phyloP scores from a whole-genome alignment of 2,888 invertebrate species.

The Branchinecta sandiegonensis region DNA sequence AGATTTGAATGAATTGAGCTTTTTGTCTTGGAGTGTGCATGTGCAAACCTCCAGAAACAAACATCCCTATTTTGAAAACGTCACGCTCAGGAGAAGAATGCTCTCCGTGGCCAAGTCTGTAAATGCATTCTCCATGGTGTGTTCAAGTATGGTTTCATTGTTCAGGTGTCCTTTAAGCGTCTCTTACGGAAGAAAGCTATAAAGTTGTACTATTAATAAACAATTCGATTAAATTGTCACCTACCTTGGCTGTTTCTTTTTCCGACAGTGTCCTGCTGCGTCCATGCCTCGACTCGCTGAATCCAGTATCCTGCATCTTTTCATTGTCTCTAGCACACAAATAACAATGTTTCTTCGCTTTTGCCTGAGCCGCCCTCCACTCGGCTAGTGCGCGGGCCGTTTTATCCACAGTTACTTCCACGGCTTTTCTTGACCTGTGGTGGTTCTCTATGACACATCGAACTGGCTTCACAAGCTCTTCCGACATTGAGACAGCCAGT shows the following conservation, averaged over 20 bases:
- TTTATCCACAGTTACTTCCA: conserved; percentile 59
- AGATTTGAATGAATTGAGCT: no score
- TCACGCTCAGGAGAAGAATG: no score
- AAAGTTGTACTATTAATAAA: no score
- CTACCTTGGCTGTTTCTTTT: conserved; percentile 36
- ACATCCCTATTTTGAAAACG: no score
- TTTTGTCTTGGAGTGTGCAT: no score
- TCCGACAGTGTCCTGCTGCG: conserved; percentile 30
- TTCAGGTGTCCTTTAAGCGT: no score
- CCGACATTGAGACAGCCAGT: conserved; percentile 59
- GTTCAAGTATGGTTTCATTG: no score
- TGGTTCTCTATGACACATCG: conserved; percentile 44
- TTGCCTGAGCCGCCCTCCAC: conserved; percentile 70
- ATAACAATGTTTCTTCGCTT: conserved; percentile 78
- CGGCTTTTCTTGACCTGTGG: conserved; percentile 43
- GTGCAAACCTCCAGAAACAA: no score
- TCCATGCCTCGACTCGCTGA: conserved; percentile 25
- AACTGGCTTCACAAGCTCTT: conserved; percentile 79
- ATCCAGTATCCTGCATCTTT: conserved; percentile 56
- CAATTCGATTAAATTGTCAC: not conserved
- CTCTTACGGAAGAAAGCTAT: no score
- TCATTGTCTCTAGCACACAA: conserved; percentile 76
- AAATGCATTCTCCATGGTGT: no score
- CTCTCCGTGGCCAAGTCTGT: no score
- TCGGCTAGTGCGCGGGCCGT: conserved; percentile 63